Evolutionary conservation across 1,140 invertebrate genomes (phyloP), one percentile per base, ranked within the genome.

Genomic region (Venturia canescens): DNA sequence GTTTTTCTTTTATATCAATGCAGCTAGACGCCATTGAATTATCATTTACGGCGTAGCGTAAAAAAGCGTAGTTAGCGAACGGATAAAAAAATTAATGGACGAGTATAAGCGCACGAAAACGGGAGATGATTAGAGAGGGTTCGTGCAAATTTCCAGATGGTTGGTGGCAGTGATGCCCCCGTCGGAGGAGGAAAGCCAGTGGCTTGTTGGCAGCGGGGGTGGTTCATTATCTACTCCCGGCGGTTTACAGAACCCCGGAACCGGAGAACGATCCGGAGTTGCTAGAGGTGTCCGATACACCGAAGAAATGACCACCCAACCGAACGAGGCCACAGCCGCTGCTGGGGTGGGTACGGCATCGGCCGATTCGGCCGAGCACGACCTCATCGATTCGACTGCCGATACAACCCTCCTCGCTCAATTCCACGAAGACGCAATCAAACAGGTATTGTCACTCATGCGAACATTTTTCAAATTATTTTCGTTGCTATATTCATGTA

Each of bases 391-490:
- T 75, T 87, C 87, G 13, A 88, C 84, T 29, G 79, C 81, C 15
- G 94, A 94, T 80, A 91, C 93, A 2, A 93, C 93, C 21, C 92
- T 95, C 0, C 89, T 96, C 2, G 94, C 95, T n/a, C 94, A 95
- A 84, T 96, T 96, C 87, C 95, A 96, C 86, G 95, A 96, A 85
- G 95, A 96, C 87, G 95, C 95, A 7, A 90, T 96, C 27, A 92
- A 93, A 86, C 94, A 95, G 93, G 94, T 94, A 7, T 44, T 34
- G 3, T 34, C 31, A 34, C 7, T 3, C 31, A 7, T 34, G 7
- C 31, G 7, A 3, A 34, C 31, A 34, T 34, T 34, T 34, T 34
- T 34, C 31, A 3, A 34, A 34, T 34, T 34, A 34, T 34, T 34
- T 34, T 34, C 31, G 7, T 34, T 34, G 3, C 7, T 34, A 34